Base-by-base conservation (phyloP, 37 sponge, comb jelly and placozoan genomes). In the Halichondria panicea region DNA sequence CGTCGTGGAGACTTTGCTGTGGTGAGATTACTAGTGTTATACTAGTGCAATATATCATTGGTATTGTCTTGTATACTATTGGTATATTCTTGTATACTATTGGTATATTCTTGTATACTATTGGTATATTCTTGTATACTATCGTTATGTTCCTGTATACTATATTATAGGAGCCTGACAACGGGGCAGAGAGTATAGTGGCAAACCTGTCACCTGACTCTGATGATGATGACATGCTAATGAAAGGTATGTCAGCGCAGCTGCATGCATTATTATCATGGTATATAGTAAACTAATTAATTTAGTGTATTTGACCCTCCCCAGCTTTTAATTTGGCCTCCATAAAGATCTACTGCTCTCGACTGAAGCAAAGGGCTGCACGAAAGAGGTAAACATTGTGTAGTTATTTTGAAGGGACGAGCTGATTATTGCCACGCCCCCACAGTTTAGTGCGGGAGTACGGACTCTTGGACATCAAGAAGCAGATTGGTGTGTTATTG, bases 1-100 rank as follows among this genome's bases (percentile, higher is more conserved):
- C 87, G 61, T 42, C 75, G 93, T 44, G 89, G 82, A 25, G 93
- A 93, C 31, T 93, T 93, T 63, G 66, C 66, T 31, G 62, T 71
- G n/a, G 92, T 92, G 54, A 78, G 88, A 33, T 1, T 37, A 31
- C 2, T 36, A 7, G 6, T 4, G 18, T 1, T 27, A 18, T 28
- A 30, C 1, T 3, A 18, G 34, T 28, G 18, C 71, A 27, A 27
- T 1, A 8, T 27, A 18, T 46, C 30, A 13, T 70, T 28, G 6
- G 12, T 18, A 15, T 13, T 8, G 32, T 46, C 27, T 13, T 0
- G 34, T 28, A 45, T 0, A 11, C 28, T 36, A 1, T 34, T 30
- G 19, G 4, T 38, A 18, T 3, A 27, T 39, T 4, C 43, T 13
- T 1, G 3, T 21, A 38, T 66, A 35, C 3, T 63, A 62, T 7